Evolutionary conservation across 2,113 vertebrate genomes (phyloP).

Genomic region (Microcebus griseorufus): DNA sequence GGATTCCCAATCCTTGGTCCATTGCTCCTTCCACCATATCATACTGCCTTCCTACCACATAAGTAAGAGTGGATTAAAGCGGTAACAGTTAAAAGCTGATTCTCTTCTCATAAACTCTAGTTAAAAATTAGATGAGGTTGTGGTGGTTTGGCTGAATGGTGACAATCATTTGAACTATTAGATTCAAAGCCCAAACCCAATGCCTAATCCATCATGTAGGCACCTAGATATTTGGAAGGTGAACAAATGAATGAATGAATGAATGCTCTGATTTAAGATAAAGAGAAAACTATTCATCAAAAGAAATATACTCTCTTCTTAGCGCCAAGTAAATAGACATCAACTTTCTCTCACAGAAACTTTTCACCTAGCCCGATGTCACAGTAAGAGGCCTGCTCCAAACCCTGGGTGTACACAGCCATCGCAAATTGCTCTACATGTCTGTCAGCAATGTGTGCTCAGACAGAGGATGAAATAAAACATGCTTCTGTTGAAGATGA

Average conservation of each 20-base stretch:
- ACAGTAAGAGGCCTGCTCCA: background rate
- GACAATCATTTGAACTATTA: background rate
- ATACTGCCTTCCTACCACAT: background rate
- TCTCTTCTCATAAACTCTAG: background rate
- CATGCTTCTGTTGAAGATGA: constrained; percentile 59
- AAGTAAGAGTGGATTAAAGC: background rate
- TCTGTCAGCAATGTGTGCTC: background rate
- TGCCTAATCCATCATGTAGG: background rate
- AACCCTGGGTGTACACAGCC: background rate
- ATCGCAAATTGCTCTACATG: background rate
- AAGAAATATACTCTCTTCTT: constrained; percentile 19
- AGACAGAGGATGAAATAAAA: constrained; percentile 57
- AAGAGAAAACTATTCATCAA: background rate
- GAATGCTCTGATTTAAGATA: background rate
- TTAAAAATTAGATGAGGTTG: background rate
- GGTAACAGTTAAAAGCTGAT: background rate
- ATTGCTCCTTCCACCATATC: background rate
- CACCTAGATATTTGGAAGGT: background rate
- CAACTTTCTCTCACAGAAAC: background rate
- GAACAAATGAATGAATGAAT: background rate
- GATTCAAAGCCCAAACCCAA: background rate
- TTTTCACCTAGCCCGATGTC: background rate
- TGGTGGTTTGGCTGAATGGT: background rate
- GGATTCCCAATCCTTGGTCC: background rate
- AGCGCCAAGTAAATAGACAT: background rate